Evolutionary conservation across 2,888 invertebrate genomes (phyloP), one percentile per base, ranked within the genome.

Genomic region (Drosophila borealis): DNA sequence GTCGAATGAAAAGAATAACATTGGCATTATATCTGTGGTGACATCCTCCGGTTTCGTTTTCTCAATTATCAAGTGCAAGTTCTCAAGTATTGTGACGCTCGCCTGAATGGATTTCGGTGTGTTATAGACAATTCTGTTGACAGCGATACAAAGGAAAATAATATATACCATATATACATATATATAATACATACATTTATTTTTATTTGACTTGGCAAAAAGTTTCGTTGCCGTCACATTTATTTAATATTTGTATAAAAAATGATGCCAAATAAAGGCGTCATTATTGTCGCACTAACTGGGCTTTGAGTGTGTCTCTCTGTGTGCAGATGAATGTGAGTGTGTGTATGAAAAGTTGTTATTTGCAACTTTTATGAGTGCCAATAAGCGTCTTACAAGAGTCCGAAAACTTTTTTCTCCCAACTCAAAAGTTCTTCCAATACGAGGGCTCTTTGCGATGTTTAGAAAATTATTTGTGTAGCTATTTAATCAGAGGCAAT

Each of bases 1-100:
- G 88, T 98, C 98, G 89, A 98, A 95, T 25, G 97, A 96, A 80
- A 94, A 95, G 93, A 96, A 98, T 54, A 98, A 93, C 93, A 98
- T 94, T 4, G 98, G 97, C 82, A 98, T 93, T 53, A 98, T 95
- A 90, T 98, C 97, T 2, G 94, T 94, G 80, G 96, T 95, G 41
- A 96, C 94, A 77, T 97, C 97, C 46, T 96, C 96, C 48, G 94
- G 93, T 13, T 96, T 95, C 68, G 97, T 97, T 93, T 98, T 98
- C 90, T 96, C 96, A 91, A 98, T 93, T 74, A 98, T 95, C 73
- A 97, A 93, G 92, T 98, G 97, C 83, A 98, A 93, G 92, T 97
- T 97, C 93, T 98, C 98, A 88, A 98, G 93, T 65, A 98, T 94
- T 51, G 96, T 96, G 6, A 98, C 97, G 0, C 97, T 96, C 11